Evolutionary conservation across 1,140 invertebrate species (phyloP), one percentile per base, ranked within the genome.

Genomic region (Bactericera cockerelli): DNA sequence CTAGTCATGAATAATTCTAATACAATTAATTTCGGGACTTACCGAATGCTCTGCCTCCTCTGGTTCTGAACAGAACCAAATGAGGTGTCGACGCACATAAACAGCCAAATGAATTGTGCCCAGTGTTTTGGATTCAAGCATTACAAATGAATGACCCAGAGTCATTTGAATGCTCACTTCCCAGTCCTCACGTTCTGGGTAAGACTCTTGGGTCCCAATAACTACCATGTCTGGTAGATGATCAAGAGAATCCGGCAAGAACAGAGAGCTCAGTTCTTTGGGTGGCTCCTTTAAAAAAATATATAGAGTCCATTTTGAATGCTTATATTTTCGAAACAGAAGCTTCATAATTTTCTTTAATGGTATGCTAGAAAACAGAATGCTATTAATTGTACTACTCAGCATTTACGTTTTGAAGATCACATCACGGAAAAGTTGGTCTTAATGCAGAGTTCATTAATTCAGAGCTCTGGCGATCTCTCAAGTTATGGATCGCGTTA

Each of bases 121-220:
- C 26, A 90, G 77, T 60, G 81, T 79, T 36, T 79, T 77, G 21
- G 88, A 88, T 75, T 89, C 85, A 66, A 86, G 81, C 36, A 95
- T 71, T 24, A 94, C 82, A 75, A 94, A 90, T 21, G 88, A 87
- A 57, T 89, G 87, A 11, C 92, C 92, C 36, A 97, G 73, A 1
- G 89, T 91, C 71, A 93, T 89, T 71, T 96, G 92, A 56, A 96
- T 73, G 14, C 79, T 81, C 1, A 92, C 82, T 74, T 94, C 91
- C 92, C 92, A 96, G 70, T 93, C 87, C 39, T 79, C 81, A 61
- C 85, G 61, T 67, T 86, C 87, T 1, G 85, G 84, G 63, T 78
- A 86, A 2, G 88, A 88, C 73, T 98, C 93, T 74, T 98, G 93
- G 1, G 89, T 92, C 19, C 92, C 91, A 67, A 98, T 84, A 2